Evolutionary conservation across 2,797 vertebrate species (phyloP).

Genomic region (Sebastes vulpes): DNA sequence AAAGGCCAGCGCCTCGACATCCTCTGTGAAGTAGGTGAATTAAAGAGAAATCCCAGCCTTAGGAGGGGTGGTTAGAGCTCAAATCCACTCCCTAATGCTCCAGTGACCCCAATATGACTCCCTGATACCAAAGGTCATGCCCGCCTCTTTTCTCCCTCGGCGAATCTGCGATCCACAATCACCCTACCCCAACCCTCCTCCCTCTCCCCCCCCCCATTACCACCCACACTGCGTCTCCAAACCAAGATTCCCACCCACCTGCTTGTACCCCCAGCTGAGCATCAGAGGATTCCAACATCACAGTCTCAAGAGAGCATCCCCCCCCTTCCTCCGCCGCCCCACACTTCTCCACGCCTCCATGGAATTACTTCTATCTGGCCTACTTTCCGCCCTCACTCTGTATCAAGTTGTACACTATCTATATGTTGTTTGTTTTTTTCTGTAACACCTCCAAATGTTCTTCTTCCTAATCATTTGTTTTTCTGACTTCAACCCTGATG

Average conservation of each 20-base stretch:
- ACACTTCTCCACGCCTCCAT: constrained; percentile 62
- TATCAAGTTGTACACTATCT: constrained; percentile 69
- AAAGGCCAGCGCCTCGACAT: constrained; percentile 16
- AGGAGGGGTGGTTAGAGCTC: constrained; percentile 33
- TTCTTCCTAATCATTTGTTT: constrained; percentile 43
- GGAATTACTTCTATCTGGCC: constrained; percentile 86
- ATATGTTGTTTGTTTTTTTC: constrained; percentile 55
- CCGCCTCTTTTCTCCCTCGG: constrained; percentile 42
- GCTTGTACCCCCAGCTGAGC: constrained; percentile 75
- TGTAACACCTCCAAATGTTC: constrained; percentile 57
- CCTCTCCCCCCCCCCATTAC: not conserved
- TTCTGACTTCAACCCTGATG: constrained; percentile 24
- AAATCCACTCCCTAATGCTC: constrained; percentile 46
- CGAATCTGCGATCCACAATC: constrained; percentile 23
- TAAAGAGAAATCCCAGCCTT: constrained; percentile 37
- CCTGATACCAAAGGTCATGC: constrained; percentile 70
- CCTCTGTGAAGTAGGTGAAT: constrained; percentile 10
- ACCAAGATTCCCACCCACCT: constrained; percentile 78
- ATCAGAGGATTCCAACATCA: constrained; percentile 69
- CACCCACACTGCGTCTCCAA: constrained; percentile 68
- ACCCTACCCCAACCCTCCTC: not conserved
- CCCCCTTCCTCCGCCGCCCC: constrained; percentile 15
- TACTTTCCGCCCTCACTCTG: constrained; percentile 78
- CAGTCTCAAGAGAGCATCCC: constrained; percentile 61
- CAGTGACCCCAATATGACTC: constrained; percentile 68